Evolutionary conservation across 2,888 invertebrate genomes (phyloP).

Genomic region (Zootermopsis nevadensis): DNA sequence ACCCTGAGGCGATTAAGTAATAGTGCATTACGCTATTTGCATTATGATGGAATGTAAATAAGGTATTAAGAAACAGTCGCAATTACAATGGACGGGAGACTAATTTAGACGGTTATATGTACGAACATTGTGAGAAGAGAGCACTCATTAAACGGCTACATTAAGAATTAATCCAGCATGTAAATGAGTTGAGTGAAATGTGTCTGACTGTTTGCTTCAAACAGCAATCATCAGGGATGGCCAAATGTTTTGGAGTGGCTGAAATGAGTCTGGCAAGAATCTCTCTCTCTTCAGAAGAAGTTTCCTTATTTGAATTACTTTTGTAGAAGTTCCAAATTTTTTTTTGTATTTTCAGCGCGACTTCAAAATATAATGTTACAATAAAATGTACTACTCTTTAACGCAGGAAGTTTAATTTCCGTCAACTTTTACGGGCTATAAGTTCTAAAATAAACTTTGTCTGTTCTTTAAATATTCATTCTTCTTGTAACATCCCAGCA

Average conservation of each 20-base stretch:
- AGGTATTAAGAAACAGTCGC: not conserved
- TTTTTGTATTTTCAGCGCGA: no score
- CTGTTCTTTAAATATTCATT: no score
- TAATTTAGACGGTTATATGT: not conserved
- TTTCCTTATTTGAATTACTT: no score
- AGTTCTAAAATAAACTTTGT: no score
- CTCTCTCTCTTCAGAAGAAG: no score
- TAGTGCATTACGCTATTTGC: not conserved
- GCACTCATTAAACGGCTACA: not conserved
- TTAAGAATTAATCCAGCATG: not conserved
- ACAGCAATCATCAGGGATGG: not conserved
- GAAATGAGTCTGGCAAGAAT: no score
- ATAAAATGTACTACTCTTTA: no score
- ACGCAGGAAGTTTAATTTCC: no score
- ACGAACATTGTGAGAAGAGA: not conserved
- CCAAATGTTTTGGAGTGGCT: not conserved
- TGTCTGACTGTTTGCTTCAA: not conserved
- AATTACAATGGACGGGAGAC: not conserved
- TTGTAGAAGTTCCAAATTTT: no score
- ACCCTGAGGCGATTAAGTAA: not conserved
- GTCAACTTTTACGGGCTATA: no score
- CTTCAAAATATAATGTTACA: no score
- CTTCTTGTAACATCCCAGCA: no score
- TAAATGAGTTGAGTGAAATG: constrained; percentile 2
- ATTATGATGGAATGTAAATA: not conserved